Base-by-base conservation (phyloP, 2,113 vertebrate species). In the Phoxinus phoxinus region DNA sequence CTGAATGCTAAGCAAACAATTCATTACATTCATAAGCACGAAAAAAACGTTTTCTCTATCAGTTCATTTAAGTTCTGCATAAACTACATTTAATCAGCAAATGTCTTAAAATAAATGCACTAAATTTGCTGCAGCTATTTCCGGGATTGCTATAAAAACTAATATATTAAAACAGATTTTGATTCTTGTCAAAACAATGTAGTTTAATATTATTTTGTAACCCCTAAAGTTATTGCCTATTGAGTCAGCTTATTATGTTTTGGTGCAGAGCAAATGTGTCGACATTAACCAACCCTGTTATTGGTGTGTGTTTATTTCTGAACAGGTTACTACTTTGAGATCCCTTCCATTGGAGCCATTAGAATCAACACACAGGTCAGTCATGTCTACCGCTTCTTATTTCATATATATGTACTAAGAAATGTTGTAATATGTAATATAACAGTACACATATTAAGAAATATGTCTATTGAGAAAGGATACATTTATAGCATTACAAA, bases 301-400 rank as follows among this genome's bases (percentile, higher is more conserved):
- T 69, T 84, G 85, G 2, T 46, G 89, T 91, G 1, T 86, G 69
- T 90, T 41, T 37, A 23, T 71, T 87, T 86, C 88, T 92, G 84
- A 87, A 17, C 92, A 99, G 98, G 98, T 94, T 99, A 99, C 94
- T 99, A 99, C 95, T 99, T 97, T n/a, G 98, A 99, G 93, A 99
- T 99, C 84, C 98, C 98, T 83, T 99, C 98, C 44, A 99, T 99
- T 0, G 98, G 98, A 3, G 98, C 97, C 86, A 99, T 99, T 92
- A 94, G 97, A 89, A 99, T 99, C 94, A 99, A 99, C 95, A 99
- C 98, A 0, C 98, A 99, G 97, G 98, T 99, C 88, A 27, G 65
- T 59, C 21, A 19, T 85, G 67, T 61, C 19, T 8, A 11, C 79
- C 27, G 48, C 25, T 23, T 32, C 53, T 51, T 74, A 27, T 61